Conservation (phyloP, 1,140 invertebrate species). For the Apis florea region DNA sequence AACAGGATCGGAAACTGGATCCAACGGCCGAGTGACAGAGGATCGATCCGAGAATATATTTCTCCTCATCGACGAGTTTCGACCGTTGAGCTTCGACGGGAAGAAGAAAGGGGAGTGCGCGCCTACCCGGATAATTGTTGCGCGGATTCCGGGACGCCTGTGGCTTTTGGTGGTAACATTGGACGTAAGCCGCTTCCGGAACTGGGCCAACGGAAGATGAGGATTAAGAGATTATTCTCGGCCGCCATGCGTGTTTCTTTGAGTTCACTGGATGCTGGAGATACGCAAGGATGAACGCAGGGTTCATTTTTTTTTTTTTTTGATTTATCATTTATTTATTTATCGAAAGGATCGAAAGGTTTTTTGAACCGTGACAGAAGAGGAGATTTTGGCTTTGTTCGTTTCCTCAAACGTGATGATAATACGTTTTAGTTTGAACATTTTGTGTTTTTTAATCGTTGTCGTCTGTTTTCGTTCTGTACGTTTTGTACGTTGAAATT, state of each 20-base stretch:
- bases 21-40: background rate
- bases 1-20: slow-evolving; percentile 14
- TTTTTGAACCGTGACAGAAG: too few species aligned
- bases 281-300: background rate
- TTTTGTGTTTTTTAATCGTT: too few species aligned
- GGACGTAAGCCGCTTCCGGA: background rate
- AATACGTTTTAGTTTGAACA: too few species aligned
- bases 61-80: background rate
- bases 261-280: background rate
- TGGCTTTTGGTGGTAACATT: background rate
- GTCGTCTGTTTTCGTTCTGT: too few species aligned
- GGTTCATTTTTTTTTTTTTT: too few species aligned
- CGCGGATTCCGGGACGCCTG: background rate
- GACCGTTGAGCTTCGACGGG: accelerated
- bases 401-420: too few species aligned
- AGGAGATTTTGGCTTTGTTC: too few species aligned
- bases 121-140: background rate
- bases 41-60: background rate
- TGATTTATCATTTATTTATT: too few species aligned
- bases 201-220: background rate
- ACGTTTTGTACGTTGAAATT: too few species aligned
- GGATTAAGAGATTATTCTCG: background rate
- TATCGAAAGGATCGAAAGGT: too few species aligned
- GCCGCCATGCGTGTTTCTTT: background rate
- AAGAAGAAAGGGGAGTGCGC: background rate